Percentiles rank a stretch among this genome's conserved stretches.
These are phyloP conservation scores for Caligus rogercresseyi DNA, from an alignment of 1,140 invertebrate genomes.

Conservation along the genomic window DNA sequence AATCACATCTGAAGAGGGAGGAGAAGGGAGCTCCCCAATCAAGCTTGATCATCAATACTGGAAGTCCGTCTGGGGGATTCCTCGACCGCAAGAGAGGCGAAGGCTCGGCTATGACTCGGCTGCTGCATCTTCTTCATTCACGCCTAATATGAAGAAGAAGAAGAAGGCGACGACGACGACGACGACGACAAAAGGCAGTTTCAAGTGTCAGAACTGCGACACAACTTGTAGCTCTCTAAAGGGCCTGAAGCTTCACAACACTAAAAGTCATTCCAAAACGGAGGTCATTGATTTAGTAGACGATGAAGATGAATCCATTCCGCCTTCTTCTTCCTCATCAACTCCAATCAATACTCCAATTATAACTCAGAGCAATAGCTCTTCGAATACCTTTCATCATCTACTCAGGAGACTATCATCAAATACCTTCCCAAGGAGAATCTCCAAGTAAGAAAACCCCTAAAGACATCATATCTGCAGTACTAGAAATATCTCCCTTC, in stretches of 20 bases:
- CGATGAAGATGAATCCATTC: neutral
- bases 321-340: neutral
- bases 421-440: too few relatives aligned
- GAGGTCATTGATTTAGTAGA: too few relatives aligned
- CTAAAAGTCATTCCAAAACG: neutral
- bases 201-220: neutral
- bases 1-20: neutral
- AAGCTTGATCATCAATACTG: slow-evolving; percentile 11
- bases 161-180: neutral
- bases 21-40: neutral
- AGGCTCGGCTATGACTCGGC: neutral
- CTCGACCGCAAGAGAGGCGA: neutral
- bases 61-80: slow-evolving; percentile 9
- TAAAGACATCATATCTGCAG: neutral
- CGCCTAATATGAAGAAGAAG: neutral
- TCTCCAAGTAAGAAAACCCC: too few relatives aligned
- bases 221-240: neutral
- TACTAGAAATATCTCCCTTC: slow-evolving; percentile 15
- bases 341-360: too few relatives aligned
- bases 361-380: too few relatives aligned
- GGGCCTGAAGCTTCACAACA: neutral
- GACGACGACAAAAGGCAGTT: neutral
- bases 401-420: too few relatives aligned
- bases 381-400: too few relatives aligned
- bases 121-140: neutral